Evolutionary conservation across 2,888 invertebrate genomes (phyloP), one percentile per base, ranked within the genome.

Genomic region (Ephialtes manifestator): DNA sequence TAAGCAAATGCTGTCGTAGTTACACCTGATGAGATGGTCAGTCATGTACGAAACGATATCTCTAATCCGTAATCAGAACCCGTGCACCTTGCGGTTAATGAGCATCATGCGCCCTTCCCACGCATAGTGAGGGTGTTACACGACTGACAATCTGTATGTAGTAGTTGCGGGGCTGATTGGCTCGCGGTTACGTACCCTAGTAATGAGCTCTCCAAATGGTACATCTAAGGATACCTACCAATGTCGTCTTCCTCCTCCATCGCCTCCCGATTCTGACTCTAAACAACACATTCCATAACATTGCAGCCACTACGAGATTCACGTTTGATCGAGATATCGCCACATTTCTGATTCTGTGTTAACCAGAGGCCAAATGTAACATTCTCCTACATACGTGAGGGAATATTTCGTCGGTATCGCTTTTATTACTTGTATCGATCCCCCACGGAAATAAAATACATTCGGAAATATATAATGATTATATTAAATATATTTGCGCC

Each of bases 141-240:
- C 68, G 77, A 72, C 78, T 75, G 83, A 46, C 78, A 82, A 86
- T 83, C 81, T 76, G 82, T 90, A 88, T 10, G 10, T 88, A 84
- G 89, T 87, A 88, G 90, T 89, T 87, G 88, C 86, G 89, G 89
- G 91, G 89, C 90, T 91, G 93, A 94, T 94, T 93, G 94, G 92
- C 93, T 93, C 93, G 94, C 90, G 94, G 94, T 93, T 90, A 89
- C 93, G 91, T 93, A 92, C 60, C 92, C 92, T 92, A 91, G 91
- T 93, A 93, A 94, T 94, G 92, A 94, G 93, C 92, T 91, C 87
- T 90, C 90, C 93, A 93, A 93, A 92, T 93, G 93, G 89, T 90
- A 91, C 92, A 91, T 93, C 94, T 93, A 93, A 90, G 92, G 91
- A 90, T 93, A 92, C 89, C 92, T 92, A 93, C 84, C 46, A 46